Evolutionary conservation across 2,113 vertebrate genomes (phyloP).

Genomic region (Sinocyclocheilus maitianheensis): DNA sequence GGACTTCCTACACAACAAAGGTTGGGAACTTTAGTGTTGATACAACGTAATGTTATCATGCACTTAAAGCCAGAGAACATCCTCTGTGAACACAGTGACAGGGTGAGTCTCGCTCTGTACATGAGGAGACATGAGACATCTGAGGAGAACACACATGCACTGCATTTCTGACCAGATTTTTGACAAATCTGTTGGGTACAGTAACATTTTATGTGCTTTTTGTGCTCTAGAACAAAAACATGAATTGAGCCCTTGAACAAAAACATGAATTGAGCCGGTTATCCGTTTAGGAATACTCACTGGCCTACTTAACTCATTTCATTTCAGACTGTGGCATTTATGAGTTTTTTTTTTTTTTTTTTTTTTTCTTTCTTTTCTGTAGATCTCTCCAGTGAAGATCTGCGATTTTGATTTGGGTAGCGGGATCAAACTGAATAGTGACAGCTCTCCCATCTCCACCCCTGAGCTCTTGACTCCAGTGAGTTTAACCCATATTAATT

Average conservation of each 20-base stretch:
- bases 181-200: constrained; percentile 16
- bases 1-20: constrained; percentile 97
- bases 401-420: constrained; percentile 97
- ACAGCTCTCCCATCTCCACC: constrained; percentile 94
- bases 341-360: background rate
- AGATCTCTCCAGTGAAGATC: constrained; percentile 96
- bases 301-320: background rate
- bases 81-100: constrained; percentile 87
- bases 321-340: background rate
- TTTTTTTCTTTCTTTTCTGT: background rate
- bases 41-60: background rate
- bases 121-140: constrained; percentile 32
- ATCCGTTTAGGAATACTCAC: background rate
- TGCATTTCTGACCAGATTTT: constrained; percentile 33
- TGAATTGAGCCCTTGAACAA: background rate
- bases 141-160: constrained; percentile 24
- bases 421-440: constrained; percentile 94
- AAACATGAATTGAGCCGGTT: background rate
- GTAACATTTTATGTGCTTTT: background rate
- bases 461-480: constrained; percentile 95
- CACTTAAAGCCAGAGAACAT: constrained; percentile 94
- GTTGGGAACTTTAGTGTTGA: constrained; percentile 64
- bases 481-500: constrained; percentile 60
- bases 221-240: background rate
- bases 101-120: constrained; percentile 73